phyloP scores from a whole-genome alignment of 2,888 invertebrate species.

The Drosophila kuntzei region DNA sequence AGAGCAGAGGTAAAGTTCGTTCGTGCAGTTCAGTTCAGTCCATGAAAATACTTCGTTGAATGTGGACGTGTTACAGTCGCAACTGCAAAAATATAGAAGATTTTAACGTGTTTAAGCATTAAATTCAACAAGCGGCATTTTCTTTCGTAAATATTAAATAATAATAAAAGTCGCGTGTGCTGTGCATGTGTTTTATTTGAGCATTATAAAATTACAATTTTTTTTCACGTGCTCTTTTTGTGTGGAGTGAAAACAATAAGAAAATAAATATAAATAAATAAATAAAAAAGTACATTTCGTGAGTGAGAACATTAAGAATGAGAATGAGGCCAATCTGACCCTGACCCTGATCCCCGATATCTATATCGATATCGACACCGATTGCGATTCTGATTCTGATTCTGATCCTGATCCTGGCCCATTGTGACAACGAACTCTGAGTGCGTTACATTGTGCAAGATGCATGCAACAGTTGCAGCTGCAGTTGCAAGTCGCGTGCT shows the following conservation, averaged over 20 bases:
- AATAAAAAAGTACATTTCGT: slow-evolving; percentile 8
- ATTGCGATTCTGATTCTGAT: background rate
- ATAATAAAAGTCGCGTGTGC: slow-evolving; percentile 12
- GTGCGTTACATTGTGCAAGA: slow-evolving; percentile 1
- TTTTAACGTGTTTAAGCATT: slow-evolving; percentile 10
- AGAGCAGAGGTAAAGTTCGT: slow-evolving; percentile 7
- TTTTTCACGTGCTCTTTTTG: slow-evolving; percentile 46
- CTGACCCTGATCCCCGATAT: slow-evolving; percentile 24
- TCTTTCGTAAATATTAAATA: slow-evolving; percentile 13
- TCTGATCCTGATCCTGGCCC: background rate
- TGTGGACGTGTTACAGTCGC: slow-evolving; percentile 45
- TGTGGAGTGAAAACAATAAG: slow-evolving; percentile 13
- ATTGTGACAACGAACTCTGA: slow-evolving; percentile 1
- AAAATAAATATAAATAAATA: background rate
- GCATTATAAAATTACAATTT: slow-evolving; percentile 7
- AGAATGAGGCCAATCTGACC: slow-evolving; percentile 47
- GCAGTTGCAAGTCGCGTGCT: slow-evolving; percentile 20
- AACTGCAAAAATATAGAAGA: background rate
- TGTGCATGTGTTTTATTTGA: slow-evolving; percentile 5
- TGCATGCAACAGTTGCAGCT: slow-evolving; percentile 11
- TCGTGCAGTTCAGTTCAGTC: slow-evolving; percentile 43
- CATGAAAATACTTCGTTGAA: slow-evolving; percentile 43
- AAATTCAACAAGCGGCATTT: background rate
- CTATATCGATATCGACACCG: background rate
- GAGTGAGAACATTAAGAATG: slow-evolving; percentile 39